Base-by-base conservation (phyloP, 2,888 invertebrate genomes). In the Acrocyrtus sp. region DNA sequence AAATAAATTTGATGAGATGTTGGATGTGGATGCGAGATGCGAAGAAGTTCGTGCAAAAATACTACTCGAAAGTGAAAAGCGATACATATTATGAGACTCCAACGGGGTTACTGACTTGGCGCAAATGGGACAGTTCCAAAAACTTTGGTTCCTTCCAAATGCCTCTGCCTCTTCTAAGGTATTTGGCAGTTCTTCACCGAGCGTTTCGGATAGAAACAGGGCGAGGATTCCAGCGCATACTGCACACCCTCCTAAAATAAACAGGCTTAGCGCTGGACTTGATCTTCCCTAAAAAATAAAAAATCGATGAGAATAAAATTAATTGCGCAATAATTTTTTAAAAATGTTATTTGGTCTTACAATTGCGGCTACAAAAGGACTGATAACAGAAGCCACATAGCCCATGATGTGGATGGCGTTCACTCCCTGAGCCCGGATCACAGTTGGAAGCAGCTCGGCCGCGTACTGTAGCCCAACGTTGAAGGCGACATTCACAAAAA, bases 391-490 rank as follows among this genome's bases (percentile, higher is more conserved):
- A 12, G 81, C 81, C 3, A 82, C 81, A 62, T 82, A 82, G 19
- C 82, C 82, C 67, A 82, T 80, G 19, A 82, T 78, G 47, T 82
- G 82, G 43, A 82, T 81, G 17, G 79, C 76, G 58, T 80, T 80
- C 3, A 80, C 78, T 19, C 80, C 80, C 65, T 80, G 80, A 8
- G 79, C 80, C 50, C 95, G 84, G 0, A 95, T 93, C 0, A 94
- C 94, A 0, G 95, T 95, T 0, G 95, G 95, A 10, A 95, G 83
- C 15, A 95, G 84, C 83, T 95, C 95, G 0, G 95, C 94, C 0
- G 94, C 94, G 84, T 95, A 95, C 80, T 95, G 95, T 0, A 95
- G 87, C 0, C 94, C 94, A 76, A 95, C 94, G 84, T 94, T 95
- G 85, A 95, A 95, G 0, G 94, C 92, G 58, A 94, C 93, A 83